Base-by-base conservation (phyloP, 1,140 invertebrate species). In the Psilanteris sp. region DNA sequence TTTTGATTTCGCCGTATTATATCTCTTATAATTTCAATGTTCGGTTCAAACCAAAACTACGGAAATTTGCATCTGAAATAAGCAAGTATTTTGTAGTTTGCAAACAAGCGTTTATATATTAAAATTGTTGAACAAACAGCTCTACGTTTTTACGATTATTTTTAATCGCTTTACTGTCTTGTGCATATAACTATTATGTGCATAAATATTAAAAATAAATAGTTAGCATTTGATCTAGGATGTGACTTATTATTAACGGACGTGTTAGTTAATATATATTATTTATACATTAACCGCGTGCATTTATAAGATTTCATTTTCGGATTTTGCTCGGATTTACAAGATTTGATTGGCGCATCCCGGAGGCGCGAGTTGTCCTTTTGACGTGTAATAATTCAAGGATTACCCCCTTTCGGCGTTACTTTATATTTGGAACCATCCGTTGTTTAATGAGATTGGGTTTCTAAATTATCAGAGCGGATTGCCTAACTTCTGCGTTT, bases 101-200 rank as follows among this genome's bases (percentile, higher is more conserved):
- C n/a, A n/a, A n/a, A n/a, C n/a, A n/a, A n/a, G n/a, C n/a, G n/a
- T n/a, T n/a, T n/a, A n/a, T n/a, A n/a, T n/a, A n/a, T n/a, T n/a
- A n/a, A n/a, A n/a, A n/a, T n/a, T n/a, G n/a, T n/a, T n/a, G n/a
- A n/a, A n/a, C n/a, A 9, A 29, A 16, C 24, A 18, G 9, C 7
- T 48, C 14, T 5, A 13, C 36, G 46, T 64, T 66, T 54, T 54
- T 54, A 20, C 32, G 55, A 61, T 61, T 46, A 46, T 31, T 37
- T 46, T 46, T 61, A 46, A 61, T 62, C 50, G 36, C 57, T 13
- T 13, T 34, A 52, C 36, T n/a, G n/a, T n/a, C n/a, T n/a, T n/a
- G n/a, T n/a, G n/a, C n/a, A n/a, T n/a, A n/a, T n/a, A n/a, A n/a
- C 29, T 11, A 39, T 50, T 61, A 50, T 41, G 5, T 13, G 0